Base-by-base conservation (phyloP, 2,113 vertebrate species). In the Pleuronectes platessa region DNA sequence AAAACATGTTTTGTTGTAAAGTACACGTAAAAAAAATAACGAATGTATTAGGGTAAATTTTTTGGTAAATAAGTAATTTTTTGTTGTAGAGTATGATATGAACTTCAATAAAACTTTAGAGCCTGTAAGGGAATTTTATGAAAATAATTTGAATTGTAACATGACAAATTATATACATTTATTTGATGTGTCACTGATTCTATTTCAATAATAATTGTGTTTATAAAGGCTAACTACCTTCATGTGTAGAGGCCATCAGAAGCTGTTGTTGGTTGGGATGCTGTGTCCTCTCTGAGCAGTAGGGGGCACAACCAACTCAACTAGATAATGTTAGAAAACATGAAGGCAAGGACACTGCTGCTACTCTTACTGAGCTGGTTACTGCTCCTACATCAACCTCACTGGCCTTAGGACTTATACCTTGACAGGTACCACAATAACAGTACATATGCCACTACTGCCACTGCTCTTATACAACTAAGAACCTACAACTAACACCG, bases 291-390 rank as follows among this genome's bases (percentile, higher is more conserved):
- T 63, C 4, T 73, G 75, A 61, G 60, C 86, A 87, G 59, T 61
- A 83, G 86, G 76, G 75, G 59, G 73, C 70, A 82, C 60, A 70
- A 65, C 47, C 35, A 35, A 51, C 23, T 45, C 4, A 15, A 18
- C 71, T 18, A 35, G 17, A 35, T 13, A 8, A 12, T 18, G 51
- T 63, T 3, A 6, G 49, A 51, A 3, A 13, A 55, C 21, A 40
- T 31, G 4, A 55, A 62, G 35, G 11, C 77, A 56, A 26, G 12
- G 60, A 9, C n/a, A 24, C 35, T 55, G 55, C 56, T 61, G n/a
- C 21, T 26, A 8, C 35, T 49, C 2, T 20, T 26, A 59, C 9
- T n/a, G 26, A 31, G 58, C 11, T 15, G 17, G 13, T 58, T 55
- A 47, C 59, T 23, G 26, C 45, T 69, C 23, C 2, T 14, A 45